phyloP scores from a whole-genome alignment of 2,797 vertebrate genomes.

The Pseudocheirus occidentalis region DNA sequence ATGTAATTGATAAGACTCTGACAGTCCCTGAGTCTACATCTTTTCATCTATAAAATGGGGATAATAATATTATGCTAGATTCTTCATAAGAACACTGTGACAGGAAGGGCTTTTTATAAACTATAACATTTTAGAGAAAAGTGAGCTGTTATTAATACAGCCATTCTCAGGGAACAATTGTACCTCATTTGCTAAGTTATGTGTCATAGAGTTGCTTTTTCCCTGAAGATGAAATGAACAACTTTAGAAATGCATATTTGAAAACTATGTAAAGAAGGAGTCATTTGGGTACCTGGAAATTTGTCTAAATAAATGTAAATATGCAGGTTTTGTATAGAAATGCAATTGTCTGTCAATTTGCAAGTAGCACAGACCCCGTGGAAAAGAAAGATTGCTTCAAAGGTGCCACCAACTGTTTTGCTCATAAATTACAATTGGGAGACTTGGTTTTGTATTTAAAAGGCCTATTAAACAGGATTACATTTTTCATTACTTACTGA shows the following conservation, averaged over 20 bases:
- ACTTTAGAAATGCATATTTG: neutral
- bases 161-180: neutral
- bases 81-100: neutral
- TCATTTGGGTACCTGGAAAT: conserved; percentile 37
- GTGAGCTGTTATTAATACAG: neutral
- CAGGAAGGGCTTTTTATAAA: neutral
- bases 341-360: conserved; percentile 69
- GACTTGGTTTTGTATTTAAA: conserved; percentile 48
- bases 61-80: neutral
- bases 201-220: neutral
- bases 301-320: conserved; percentile 44
- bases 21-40: neutral
- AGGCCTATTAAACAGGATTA: conserved; percentile 35
- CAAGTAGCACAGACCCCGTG: conserved; percentile 62
- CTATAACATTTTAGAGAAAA: neutral
- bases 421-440: conserved; percentile 84
- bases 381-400: conserved; percentile 84
- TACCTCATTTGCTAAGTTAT: neutral
- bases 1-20: neutral
- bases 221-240: neutral
- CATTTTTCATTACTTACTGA: conserved; percentile 30
- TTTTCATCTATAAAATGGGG: neutral
- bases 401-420: conserved; percentile 87
- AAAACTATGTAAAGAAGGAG: conserved; percentile 7
- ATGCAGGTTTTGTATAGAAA: conserved; percentile 56